phyloP scores from a whole-genome alignment of 2,797 vertebrate species.

The Melopsittacus undulatus region DNA sequence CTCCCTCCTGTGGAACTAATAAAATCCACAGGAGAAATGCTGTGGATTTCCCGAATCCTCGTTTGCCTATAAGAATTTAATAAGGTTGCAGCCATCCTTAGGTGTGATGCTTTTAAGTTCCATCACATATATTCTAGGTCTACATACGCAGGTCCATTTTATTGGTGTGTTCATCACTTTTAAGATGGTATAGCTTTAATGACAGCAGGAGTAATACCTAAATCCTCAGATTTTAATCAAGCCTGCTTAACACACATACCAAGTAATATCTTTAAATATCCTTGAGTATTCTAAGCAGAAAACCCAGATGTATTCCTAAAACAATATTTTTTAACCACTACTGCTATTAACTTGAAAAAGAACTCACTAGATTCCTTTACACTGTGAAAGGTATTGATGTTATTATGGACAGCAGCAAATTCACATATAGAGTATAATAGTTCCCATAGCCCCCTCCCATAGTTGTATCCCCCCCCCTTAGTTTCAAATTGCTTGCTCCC shows the following conservation, averaged over 20 bases:
- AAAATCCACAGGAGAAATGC: slow-evolving; percentile 38
- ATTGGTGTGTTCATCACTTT: background rate
- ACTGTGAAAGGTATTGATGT: background rate
- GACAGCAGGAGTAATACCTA: background rate
- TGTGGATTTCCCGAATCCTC: background rate
- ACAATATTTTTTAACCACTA: background rate
- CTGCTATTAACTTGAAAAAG: background rate
- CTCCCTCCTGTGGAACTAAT: slow-evolving; percentile 63
- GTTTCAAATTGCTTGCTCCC: background rate
- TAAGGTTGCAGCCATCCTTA: background rate
- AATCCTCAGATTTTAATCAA: background rate
- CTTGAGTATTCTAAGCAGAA: background rate
- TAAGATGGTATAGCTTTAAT: background rate
- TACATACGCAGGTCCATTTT: background rate
- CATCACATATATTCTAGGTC: background rate
- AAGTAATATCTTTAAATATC: background rate
- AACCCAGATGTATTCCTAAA: background rate
- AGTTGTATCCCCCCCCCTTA: background rate
- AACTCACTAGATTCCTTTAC: background rate
- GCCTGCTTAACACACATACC: background rate
- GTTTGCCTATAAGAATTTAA: background rate
- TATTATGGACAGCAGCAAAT: background rate
- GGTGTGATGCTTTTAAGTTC: background rate
- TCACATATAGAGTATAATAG: background rate
- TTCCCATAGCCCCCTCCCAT: background rate